phyloP scores from a whole-genome alignment of 1,140 invertebrate species.

The Octopus sinensis region DNA sequence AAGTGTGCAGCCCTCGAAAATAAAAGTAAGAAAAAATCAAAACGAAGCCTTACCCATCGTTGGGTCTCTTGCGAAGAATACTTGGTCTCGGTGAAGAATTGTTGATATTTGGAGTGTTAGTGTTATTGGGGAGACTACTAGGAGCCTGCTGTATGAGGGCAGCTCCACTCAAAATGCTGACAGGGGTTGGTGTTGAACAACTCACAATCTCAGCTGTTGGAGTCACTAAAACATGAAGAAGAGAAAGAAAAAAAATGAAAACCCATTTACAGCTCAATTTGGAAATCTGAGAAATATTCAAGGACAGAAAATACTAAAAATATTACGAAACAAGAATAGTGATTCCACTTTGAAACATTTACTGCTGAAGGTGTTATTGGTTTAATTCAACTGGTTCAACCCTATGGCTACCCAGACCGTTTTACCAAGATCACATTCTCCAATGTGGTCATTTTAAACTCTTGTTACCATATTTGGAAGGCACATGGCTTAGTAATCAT shows the following conservation, averaged over 20 bases:
- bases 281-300: too few species aligned
- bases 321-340: too few species aligned
- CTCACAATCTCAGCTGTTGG: background rate
- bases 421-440: too few species aligned
- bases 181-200: background rate
- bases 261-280: too few species aligned
- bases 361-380: too few species aligned
- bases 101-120: constrained; percentile 55
- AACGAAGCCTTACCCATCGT: constrained; percentile 58
- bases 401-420: too few species aligned
- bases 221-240: background rate
- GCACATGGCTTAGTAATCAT: too few species aligned
- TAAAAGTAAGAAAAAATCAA: constrained; percentile 14
- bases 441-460: too few species aligned
- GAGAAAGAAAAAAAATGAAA: background rate
- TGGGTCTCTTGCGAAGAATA: constrained; percentile 68
- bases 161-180: background rate
- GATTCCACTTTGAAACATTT: too few species aligned
- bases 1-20: background rate
- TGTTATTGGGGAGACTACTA: background rate
- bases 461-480: too few species aligned
- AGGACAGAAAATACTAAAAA: too few species aligned
- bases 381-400: too few species aligned
- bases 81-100: constrained; percentile 69
- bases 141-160: background rate